These are phyloP conservation scores for Falco rusticolus DNA, from an alignment of 2,797 vertebrate genomes.

Conservation along the genomic window DNA sequence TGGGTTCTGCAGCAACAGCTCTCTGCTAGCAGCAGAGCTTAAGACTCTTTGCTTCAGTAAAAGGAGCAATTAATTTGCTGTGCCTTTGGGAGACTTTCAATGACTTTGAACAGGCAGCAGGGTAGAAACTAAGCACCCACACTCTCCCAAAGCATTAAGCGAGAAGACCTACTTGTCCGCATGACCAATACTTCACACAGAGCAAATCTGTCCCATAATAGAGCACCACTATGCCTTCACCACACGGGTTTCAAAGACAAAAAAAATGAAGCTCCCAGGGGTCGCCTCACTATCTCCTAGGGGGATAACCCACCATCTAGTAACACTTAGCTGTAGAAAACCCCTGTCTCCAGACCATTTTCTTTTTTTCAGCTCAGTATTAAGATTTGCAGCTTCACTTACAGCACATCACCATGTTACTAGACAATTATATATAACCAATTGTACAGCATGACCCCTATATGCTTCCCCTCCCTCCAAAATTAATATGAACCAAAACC, in stretches of 20 bases:
- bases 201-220: not conserved
- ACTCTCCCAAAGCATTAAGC: not conserved
- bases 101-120: not conserved
- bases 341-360: not conserved
- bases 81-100: not conserved
- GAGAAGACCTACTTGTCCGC: not conserved
- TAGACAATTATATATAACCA: not conserved
- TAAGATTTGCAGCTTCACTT: not conserved
- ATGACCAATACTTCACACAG: not conserved
- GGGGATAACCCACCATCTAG: not conserved
- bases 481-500: not conserved
- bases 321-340: not conserved
- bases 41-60: not conserved
- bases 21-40: not conserved
- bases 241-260: not conserved
- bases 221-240: not conserved
- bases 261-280: not conserved
- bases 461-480: not conserved
- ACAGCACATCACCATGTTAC: not conserved
- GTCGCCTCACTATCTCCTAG: not conserved
- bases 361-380: not conserved
- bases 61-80: not conserved
- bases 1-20: conserved; percentile 44
- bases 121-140: not conserved
- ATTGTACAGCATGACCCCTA: not conserved